Conservation (phyloP, 2,113 vertebrate species). For the Actinemys pallida region DNA sequence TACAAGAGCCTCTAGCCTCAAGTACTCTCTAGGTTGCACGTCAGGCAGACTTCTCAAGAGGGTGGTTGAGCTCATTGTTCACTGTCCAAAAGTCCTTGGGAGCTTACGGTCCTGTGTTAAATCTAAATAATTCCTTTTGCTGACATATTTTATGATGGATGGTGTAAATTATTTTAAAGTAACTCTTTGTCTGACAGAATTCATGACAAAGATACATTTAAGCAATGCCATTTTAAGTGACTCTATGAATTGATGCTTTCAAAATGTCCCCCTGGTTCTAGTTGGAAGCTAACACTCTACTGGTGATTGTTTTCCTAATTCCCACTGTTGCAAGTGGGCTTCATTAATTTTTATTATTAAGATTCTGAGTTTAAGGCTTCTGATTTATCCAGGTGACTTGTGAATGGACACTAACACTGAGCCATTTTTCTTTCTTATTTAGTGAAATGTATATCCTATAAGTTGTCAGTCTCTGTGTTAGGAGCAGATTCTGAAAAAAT, state of each 20-base stretch:
- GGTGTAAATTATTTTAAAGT: conserved; percentile 74
- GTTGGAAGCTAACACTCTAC: conserved; percentile 57
- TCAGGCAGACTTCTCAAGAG: not conserved
- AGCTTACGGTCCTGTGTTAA: conserved; percentile 64
- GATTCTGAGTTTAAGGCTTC: conserved; percentile 53
- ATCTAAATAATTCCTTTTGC: conserved; percentile 69
- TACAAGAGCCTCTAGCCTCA: not conserved
- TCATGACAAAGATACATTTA: conserved; percentile 73
- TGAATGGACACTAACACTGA: conserved; percentile 72
- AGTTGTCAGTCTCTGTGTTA: conserved; percentile 60
- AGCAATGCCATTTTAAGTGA: conserved; percentile 65
- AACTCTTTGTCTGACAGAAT: conserved; percentile 76
- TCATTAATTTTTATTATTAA: conserved; percentile 71
- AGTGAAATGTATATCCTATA: conserved; percentile 63
- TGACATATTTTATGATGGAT: conserved; percentile 65
- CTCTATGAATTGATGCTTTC: conserved; percentile 69
- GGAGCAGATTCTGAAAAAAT: conserved; percentile 48
- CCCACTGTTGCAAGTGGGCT: conserved; percentile 40
- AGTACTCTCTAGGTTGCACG: not conserved
- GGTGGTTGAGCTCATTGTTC: conserved; percentile 39
- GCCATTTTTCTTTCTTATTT: conserved; percentile 70
- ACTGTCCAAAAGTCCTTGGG: conserved; percentile 68
- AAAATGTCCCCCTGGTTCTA: conserved; percentile 37
- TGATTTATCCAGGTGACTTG: conserved; percentile 76
- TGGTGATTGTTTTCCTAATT: conserved; percentile 74